Base-by-base conservation (phyloP, 2,797 vertebrate species). In the Hypotaenidia philippensis region DNA sequence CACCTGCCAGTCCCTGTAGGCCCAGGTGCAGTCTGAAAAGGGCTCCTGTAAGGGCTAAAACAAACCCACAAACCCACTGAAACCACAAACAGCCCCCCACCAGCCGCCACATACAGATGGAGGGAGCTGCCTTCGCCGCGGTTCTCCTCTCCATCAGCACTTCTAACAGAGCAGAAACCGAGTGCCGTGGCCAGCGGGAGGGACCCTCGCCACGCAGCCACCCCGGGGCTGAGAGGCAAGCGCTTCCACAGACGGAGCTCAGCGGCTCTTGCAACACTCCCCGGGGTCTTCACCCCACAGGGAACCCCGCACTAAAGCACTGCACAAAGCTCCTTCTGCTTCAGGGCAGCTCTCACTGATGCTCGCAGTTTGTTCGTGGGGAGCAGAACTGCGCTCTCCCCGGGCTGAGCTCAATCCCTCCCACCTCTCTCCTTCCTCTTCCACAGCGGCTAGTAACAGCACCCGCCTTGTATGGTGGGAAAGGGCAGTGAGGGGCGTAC, bases 21-120 rank as follows among this genome's bases (percentile, higher is more conserved):
- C 99, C 99, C 97, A 99, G 97, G 95, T 98, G 98, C 83, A 99
- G 94, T 94, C 99, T 98, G 97, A 99, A 99, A 23, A 99, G 95
- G 81, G 98, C 98, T 94, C 99, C 99, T 8, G 99, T 99, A 91
- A 99, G 97, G 93, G 98, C 99, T 99, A 83, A 64, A 95, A 92
- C 41, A 89, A 87, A 64, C 45, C 5, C 69, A 89, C 71, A 91
- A 87, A 72, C 32, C 31, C 60, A 36, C 25, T 95, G 85, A 88
- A 90, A 92, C 27, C 45, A 78, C 7, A 23, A 71, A 41, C 21
- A 74, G 74, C 9, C 20, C n/a, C 12, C 9, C 29, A n/a, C 27
- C 27, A 31, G 26, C 57, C 32, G 41, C 18, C 41, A 27, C 26
- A 8, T 2, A 60, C n/a, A 13, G 5, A 55, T 0, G 3, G 1